These are phyloP conservation scores for Ctenoplectra terminalis DNA, from an alignment of 1,140 invertebrate species.

Conservation along the genomic window DNA sequence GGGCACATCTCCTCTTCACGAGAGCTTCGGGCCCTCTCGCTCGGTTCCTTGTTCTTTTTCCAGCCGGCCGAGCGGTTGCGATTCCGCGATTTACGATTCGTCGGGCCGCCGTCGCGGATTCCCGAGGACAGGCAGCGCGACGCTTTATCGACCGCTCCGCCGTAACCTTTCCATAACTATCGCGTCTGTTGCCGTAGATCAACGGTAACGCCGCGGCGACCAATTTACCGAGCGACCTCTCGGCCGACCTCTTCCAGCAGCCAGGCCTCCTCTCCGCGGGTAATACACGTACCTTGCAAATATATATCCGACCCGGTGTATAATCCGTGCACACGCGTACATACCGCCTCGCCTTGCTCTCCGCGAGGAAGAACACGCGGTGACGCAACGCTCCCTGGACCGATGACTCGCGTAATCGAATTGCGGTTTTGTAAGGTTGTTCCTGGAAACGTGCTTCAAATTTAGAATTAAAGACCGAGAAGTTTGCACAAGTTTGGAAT, in stretches of 20 bases:
- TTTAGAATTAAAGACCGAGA: too few relatives aligned
- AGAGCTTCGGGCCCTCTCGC: constrained; percentile 8
- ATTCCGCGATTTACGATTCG: constrained; percentile 74
- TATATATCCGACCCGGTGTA: constrained; percentile 59
- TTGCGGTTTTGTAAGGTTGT: neutral
- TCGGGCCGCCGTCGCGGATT: constrained; percentile 64
- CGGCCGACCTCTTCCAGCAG: constrained; percentile 72
- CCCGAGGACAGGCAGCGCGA: constrained; percentile 71
- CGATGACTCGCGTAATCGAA: constrained; percentile 4
- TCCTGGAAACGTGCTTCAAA: neutral
- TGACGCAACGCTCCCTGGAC: constrained; percentile 41
- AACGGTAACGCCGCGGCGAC: constrained; percentile 74
- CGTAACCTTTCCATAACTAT: constrained; percentile 78
- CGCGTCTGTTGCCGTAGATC: constrained; percentile 77
- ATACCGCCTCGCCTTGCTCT: constrained; percentile 29
- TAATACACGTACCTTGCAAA: constrained; percentile 64
- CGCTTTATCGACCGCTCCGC: constrained; percentile 71
- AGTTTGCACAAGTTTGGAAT: too few relatives aligned
- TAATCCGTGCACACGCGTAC: constrained; percentile 43
- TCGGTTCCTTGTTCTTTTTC: constrained; percentile 45
- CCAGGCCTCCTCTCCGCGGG: constrained; percentile 53
- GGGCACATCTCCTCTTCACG: constrained; percentile 26
- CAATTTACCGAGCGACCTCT: constrained; percentile 78
- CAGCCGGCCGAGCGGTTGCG: constrained; percentile 57
- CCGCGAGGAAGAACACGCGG: constrained; percentile 15